Conservation (phyloP, 2,113 vertebrate species). For the Recurvirostra avosetta region DNA sequence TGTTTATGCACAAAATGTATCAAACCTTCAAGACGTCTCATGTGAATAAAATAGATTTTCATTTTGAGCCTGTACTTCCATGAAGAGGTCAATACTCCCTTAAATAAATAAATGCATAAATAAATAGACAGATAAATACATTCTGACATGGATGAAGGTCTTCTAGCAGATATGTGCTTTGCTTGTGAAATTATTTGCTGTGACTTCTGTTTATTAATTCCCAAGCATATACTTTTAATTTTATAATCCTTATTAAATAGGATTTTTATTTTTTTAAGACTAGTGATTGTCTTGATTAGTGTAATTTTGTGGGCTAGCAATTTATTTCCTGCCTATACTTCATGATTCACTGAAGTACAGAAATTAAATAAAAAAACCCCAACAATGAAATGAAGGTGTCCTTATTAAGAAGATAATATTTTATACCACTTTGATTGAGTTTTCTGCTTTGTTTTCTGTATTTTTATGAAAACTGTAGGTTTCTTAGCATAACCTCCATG, state of each 20-base stretch:
- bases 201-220: not conserved
- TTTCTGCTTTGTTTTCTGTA: not conserved
- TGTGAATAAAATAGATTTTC: not conserved
- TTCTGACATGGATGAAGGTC: not conserved
- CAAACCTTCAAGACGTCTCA: not conserved
- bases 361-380: not conserved
- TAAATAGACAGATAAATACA: not conserved
- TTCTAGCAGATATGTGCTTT: not conserved
- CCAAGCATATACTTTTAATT: not conserved
- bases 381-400: not conserved
- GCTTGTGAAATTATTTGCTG: not conserved
- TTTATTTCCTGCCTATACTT: not conserved
- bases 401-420: conserved; percentile 10
- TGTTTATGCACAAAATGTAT: not conserved
- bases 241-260: not conserved
- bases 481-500: not conserved
- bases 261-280: not conserved
- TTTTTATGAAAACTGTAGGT: not conserved
- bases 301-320: not conserved
- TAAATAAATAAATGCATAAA: not conserved
- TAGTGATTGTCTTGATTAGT: not conserved
- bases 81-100: not conserved
- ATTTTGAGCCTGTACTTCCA: not conserved
- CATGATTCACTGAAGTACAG: not conserved
- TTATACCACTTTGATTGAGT: not conserved